Conservation (phyloP, 2,797 vertebrate species). For the Arrhamphus sclerolepis region DNA sequence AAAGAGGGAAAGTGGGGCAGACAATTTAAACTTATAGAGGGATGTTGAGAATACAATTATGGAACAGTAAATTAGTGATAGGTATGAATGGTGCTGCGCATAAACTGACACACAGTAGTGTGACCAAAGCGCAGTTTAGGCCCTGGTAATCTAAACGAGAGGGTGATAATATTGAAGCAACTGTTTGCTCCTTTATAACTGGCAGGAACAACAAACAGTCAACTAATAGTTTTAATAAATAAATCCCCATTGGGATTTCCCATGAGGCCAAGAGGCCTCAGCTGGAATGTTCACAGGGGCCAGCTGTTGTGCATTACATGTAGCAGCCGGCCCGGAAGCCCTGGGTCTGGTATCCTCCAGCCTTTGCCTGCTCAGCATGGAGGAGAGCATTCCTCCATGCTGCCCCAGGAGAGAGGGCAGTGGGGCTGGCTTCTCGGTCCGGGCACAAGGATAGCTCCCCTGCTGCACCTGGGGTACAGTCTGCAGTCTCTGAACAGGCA, state of each 20-base stretch:
- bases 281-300: conserved; percentile 80
- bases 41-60: conserved; percentile 44
- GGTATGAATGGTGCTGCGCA: not conserved
- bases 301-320: conserved; percentile 80
- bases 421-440: conserved; percentile 34
- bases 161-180: conserved; percentile 56
- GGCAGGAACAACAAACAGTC: conserved; percentile 80
- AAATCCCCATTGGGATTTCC: conserved; percentile 78
- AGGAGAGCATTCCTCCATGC: conserved; percentile 64
- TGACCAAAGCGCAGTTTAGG: conserved; percentile 24
- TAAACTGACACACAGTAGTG: not conserved
- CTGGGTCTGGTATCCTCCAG: conserved; percentile 67
- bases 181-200: conserved; percentile 65
- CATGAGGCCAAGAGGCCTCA: conserved; percentile 78
- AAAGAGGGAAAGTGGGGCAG: conserved; percentile 57
- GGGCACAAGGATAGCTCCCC: conserved; percentile 47
- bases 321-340: conserved; percentile 76
- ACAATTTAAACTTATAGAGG: conserved; percentile 22
- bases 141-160: not conserved
- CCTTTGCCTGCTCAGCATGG: conserved; percentile 62
- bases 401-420: conserved; percentile 57
- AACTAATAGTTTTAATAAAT: conserved; percentile 82
- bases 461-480: conserved; percentile 76
- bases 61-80: conserved; percentile 27
- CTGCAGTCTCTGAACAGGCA: conserved; percentile 47